phyloP scores from a whole-genome alignment of 1,140 invertebrate genomes.

The Pollicipes pollicipes region DNA sequence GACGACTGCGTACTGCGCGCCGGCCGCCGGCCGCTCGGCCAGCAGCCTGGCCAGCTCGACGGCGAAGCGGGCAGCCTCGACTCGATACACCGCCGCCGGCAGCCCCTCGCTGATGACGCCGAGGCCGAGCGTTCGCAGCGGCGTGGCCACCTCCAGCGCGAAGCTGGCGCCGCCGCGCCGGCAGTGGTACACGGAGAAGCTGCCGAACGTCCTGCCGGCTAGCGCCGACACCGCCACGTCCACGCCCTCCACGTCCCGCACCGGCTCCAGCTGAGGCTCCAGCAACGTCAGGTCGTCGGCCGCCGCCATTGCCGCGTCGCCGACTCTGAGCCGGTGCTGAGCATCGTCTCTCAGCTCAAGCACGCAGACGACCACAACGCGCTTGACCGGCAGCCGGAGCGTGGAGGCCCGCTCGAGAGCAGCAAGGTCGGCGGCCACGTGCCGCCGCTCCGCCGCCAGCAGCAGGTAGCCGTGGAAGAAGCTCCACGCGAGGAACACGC shows the following conservation, averaged over 20 bases:
- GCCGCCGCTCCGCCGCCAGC: background rate
- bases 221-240: background rate
- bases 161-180: background rate
- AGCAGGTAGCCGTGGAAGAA: background rate
- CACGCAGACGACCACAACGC: background rate
- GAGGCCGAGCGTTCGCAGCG: background rate
- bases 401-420: background rate
- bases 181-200: background rate
- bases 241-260: background rate
- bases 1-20: background rate
- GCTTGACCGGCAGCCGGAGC: background rate
- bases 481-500: background rate
- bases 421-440: background rate
- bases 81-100: background rate
- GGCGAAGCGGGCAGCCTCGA: background rate
- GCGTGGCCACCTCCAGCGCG: background rate
- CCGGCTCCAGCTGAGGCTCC: background rate
- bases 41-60: background rate
- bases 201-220: background rate
- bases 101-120: background rate
- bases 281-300: background rate
- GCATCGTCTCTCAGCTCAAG: background rate
- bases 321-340: no score
- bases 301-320: no score
- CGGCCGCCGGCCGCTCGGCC: background rate